A percentile compares a stretch with the other conserved stretches of the same genome.
Conservation (phyloP, 2,113 vertebrate species). For the Hypanus sabinus region DNA sequence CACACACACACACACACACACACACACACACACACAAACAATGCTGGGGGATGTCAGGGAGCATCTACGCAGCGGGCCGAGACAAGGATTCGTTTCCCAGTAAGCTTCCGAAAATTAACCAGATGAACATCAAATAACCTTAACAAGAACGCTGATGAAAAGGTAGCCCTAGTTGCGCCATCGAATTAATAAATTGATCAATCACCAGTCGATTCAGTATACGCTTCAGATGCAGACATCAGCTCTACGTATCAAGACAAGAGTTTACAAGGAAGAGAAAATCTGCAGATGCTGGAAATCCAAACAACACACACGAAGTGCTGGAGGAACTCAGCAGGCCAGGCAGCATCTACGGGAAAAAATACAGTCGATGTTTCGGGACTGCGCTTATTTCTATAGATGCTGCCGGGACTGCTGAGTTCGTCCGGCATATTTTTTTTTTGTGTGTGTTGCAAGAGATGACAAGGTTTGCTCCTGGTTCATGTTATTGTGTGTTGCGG, state of each 20-base stretch:
- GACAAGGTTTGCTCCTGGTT: not conserved
- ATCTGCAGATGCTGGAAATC: not conserved
- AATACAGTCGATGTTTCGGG: no score
- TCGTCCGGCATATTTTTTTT: no score
- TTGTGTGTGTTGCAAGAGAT: not conserved
- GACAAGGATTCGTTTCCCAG: no score
- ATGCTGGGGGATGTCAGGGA: no score
- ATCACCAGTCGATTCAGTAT: slow-evolving; percentile 9
- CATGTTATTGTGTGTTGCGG: not conserved
- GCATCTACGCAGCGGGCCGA: no score
- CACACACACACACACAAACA: no score
- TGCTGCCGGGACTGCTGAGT: no score
- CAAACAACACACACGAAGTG: no score
- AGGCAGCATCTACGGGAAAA: not conserved
- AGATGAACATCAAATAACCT: not conserved
- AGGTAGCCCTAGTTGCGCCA: not conserved
- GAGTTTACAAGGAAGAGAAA: not conserved
- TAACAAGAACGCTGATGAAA: not conserved
- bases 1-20: no score
- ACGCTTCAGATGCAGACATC: not conserved
- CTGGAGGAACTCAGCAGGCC: not conserved
- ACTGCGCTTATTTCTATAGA: no score
- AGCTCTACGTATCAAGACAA: not conserved
- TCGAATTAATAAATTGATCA: slow-evolving; percentile 17
- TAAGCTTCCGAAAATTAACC: not conserved